Base-by-base conservation (phyloP, 2,888 invertebrate genomes). In the Eueremaeus valkanovi region DNA sequence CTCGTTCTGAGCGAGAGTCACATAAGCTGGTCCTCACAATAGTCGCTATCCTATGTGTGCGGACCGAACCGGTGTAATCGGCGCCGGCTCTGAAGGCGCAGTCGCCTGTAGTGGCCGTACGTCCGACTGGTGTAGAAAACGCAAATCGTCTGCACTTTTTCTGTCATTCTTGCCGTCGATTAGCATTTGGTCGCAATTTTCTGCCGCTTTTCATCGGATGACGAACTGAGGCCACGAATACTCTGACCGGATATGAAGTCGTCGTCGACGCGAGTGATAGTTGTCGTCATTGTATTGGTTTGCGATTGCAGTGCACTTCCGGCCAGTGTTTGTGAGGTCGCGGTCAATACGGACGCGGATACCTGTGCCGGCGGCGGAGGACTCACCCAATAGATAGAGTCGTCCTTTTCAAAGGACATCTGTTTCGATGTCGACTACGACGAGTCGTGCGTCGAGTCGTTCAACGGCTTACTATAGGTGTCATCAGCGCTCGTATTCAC, bases 21-120 rank as follows among this genome's bases (percentile, higher is more conserved):
- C 42, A 75, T 21, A 51, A 75, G 72, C 33, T 70, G 72, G 27
- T 75, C 75, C n/a, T 55, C 49, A 27, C 45, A 16, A 63, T 55
- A 75, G n/a, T 42, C 72, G 73, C 49, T 61, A 21, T 73, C 73
- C 8, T 79, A 78, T 24, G 80, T 78, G 29, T 79, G 76, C 21
- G 79, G 78, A 81, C 82, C 18, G 82, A 83, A 75, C 77, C 81
- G 13, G 81, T 81, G 79, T 78, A n/a, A 6, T 1, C 11, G 1
- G 1, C 74, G 81, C n/a, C n/a, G 42, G 42, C 6, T 45, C 27
- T 1, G 27, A 0, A 0, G 24, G 81, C 78, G 80, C 0, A 27
- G 11, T 40, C 18, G 18, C 49, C 33, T 0, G 45, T 45, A n/a
- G n/a, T 45, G 45, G 45, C 16, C 45, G 55, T 6, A 33, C 36